These are phyloP conservation scores for Odontesthes bonariensis DNA, from an alignment of 2,113 vertebrate genomes.

Conservation along the genomic window DNA sequence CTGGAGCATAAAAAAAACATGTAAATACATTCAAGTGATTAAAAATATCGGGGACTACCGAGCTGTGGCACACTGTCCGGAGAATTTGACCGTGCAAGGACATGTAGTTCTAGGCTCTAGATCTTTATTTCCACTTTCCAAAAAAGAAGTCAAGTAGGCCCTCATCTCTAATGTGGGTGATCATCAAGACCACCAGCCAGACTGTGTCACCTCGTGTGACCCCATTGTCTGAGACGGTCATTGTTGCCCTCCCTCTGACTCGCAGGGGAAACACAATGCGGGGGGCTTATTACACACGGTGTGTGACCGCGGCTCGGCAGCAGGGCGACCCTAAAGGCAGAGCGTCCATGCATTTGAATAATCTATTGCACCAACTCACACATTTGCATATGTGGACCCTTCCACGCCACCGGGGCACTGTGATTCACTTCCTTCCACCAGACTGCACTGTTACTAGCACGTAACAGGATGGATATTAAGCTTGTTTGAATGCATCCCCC, in stretches of 20 bases:
- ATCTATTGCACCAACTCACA: constrained; percentile 64
- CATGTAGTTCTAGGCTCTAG: too few relatives aligned
- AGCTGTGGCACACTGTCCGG: too few relatives aligned
- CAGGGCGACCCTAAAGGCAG: constrained; percentile 62
- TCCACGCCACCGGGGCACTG: constrained; percentile 65
- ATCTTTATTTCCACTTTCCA: neutral
- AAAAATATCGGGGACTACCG: too few relatives aligned
- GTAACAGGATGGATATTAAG: constrained; percentile 63
- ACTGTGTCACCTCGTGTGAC: constrained; percentile 49
- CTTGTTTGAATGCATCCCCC: constrained; percentile 59
- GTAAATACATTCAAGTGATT: too few relatives aligned
- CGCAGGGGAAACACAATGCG: constrained; percentile 19
- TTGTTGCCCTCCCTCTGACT: neutral
- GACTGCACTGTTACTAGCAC: constrained; percentile 47
- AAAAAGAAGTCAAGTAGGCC: neutral
- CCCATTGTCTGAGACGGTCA: constrained; percentile 42
- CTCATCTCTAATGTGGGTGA: constrained; percentile 40
- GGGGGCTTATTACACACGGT: constrained; percentile 58
- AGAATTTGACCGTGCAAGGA: too few relatives aligned
- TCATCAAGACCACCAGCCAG: constrained; percentile 21
- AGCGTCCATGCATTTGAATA: constrained; percentile 70
- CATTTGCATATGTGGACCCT: constrained; percentile 75
- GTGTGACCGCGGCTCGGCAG: constrained; percentile 54
- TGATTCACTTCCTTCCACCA: constrained; percentile 72
- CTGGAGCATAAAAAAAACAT: too few relatives aligned